Base-by-base conservation (phyloP, 2,113 vertebrate species). In the Nerophis lumbriciformis region DNA sequence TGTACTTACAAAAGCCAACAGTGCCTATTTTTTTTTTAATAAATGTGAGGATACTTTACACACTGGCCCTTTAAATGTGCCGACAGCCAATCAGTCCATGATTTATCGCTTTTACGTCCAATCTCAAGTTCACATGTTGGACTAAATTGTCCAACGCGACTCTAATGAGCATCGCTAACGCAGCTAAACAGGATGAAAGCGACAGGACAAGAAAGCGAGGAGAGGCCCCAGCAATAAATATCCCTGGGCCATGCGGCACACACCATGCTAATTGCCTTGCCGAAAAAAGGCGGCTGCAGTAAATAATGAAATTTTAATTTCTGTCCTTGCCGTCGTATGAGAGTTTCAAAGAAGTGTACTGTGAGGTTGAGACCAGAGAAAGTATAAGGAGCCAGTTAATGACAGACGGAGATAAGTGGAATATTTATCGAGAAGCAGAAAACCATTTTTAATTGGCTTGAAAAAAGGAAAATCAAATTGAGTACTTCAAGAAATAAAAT, bases 281-380 rank as follows among this genome's bases (percentile, higher is more conserved):
- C 15, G 12, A 8, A 36, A 14, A 83, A 90, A 89, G 89, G 88
- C 78, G 73, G 90, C 87, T 83, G 90, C 79, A 91, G 93, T 94
- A 90, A 97, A 97, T 95, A 96, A 96, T 95, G 89, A 93, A 94
- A 97, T 94, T 96, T 94, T 95, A 95, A 90, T 90, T 90, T 84
- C 82, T 82, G 63, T 71, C 71, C 77, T 74, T 47, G 73, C 78
- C 28, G 0, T 38, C 60, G 69, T 78, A 79, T 69, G 63, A 76
- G 82, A 71, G 81, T 85, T 87, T 88, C 83, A 84, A 84, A 82
- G 80, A 81, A 93, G 94, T 93, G 90, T 93, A 93, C 90, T 68
- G 78, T 19, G 76, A 91, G 81, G 63, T 74, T 72, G 69, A 50
- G 59, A 65, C 44, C 64, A 59, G 39, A 48, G 67, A 64, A 49